Evolutionary conservation across 2,797 vertebrate species (phyloP).

Genomic region (Pangasius krempfi): DNA sequence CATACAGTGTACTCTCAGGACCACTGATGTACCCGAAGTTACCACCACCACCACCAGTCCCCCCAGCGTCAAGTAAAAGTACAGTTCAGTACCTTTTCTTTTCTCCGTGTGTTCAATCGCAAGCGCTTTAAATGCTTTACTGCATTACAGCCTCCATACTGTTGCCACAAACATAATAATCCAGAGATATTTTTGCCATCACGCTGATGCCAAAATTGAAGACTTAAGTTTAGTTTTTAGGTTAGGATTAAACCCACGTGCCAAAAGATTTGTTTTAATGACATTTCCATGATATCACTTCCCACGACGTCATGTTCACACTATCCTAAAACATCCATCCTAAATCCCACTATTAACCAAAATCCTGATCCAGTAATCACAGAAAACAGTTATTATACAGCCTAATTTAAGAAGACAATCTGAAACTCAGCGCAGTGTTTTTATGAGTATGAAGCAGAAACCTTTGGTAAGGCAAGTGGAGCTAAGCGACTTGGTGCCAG

Average conservation of each 20-base stretch:
- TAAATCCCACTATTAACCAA: background rate
- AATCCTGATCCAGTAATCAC: constrained; percentile 1
- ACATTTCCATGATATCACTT: background rate
- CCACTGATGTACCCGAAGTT: background rate
- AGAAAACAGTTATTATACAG: background rate
- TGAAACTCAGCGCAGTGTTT: background rate
- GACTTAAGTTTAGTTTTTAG: background rate
- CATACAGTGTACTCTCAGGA: background rate
- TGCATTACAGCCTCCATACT: background rate
- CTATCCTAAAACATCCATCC: background rate
- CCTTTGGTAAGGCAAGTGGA: background rate
- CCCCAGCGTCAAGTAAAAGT: background rate
- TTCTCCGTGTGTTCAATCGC: background rate
- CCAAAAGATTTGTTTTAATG: background rate
- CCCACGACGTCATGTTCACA: background rate
- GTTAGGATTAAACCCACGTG: background rate
- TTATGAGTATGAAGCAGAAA: background rate
- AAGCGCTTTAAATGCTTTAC: background rate
- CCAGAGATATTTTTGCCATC: background rate
- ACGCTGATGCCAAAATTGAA: background rate
- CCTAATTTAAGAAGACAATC: background rate
- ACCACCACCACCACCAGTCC: background rate
- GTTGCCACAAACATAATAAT: background rate
- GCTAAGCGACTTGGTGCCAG: background rate
- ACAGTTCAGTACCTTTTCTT: background rate